phyloP scores from a whole-genome alignment of 2,888 invertebrate genomes.

The Xestoiulus laeticollis region DNA sequence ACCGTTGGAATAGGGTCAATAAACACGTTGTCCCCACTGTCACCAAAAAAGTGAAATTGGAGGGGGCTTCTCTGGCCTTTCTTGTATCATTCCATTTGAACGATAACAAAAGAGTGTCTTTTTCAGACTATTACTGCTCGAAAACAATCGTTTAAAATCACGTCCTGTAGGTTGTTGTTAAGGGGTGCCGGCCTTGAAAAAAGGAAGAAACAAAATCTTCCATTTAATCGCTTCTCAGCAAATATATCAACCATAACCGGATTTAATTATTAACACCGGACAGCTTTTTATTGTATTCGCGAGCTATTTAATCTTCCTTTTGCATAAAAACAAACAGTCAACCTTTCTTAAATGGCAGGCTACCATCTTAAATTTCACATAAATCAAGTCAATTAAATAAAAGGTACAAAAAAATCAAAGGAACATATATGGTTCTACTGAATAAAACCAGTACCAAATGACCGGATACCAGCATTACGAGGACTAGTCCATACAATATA shows the following conservation, averaged over 20 bases:
- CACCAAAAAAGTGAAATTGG: neutral
- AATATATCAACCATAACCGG: conserved; percentile 41
- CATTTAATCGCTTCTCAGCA: conserved; percentile 7
- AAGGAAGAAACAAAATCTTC: conserved; percentile 9
- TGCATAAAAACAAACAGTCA: neutral
- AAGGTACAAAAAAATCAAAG: neutral
- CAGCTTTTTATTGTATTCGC: neutral
- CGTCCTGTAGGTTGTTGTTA: neutral
- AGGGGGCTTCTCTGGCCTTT: neutral
- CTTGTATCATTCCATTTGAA: neutral
- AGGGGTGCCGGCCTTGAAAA: conserved; percentile 24
- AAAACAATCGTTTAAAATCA: conserved; percentile 19
- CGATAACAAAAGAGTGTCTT: neutral
- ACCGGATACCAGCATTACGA: no score
- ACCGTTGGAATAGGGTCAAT: conserved; percentile 34
- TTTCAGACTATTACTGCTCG: neutral
- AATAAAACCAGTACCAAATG: no score
- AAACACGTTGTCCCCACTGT: conserved; percentile 32
- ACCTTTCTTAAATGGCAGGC: neutral
- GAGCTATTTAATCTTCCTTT: neutral
- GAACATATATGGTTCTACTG: no score
- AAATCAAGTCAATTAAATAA: neutral
- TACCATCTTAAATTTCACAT: neutral
- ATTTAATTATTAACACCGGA: conserved; percentile 24
- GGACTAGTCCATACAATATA: neutral